Conservation (phyloP, 1,140 invertebrate genomes). For the Cardiocondyla obscurior region DNA sequence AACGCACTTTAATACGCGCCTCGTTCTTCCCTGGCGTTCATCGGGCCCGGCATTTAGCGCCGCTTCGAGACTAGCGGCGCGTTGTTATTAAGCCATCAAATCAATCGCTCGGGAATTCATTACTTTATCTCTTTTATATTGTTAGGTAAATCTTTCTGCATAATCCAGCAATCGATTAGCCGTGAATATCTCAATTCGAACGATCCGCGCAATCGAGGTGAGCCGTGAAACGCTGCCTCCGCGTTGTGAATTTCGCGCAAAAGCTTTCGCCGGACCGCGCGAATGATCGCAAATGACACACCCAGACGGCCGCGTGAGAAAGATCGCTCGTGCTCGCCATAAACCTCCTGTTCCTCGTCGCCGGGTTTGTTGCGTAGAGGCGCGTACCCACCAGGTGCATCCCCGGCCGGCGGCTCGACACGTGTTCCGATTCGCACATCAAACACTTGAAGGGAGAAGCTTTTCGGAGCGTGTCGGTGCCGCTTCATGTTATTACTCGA, state of each 20-base stretch:
- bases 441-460: constrained; percentile 52
- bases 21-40: constrained; percentile 11
- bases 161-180: constrained; percentile 1
- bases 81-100: constrained; percentile 37
- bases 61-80: neutral
- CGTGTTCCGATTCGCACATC: constrained; percentile 75
- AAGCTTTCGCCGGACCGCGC: neutral
- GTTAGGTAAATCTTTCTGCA: neutral
- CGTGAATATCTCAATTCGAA: neutral
- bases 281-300: constrained; percentile 22
- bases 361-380: constrained; percentile 70
- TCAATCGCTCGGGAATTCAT: neutral
- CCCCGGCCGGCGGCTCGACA: constrained; percentile 61
- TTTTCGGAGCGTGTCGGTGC: neutral
- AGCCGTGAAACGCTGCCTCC: neutral
- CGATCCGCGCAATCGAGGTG: constrained; percentile 4
- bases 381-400: constrained; percentile 72
- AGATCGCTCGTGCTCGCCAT: constrained; percentile 64
- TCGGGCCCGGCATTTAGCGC: constrained; percentile 23
- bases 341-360: constrained; percentile 48
- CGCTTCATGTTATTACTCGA: constrained; percentile 9
- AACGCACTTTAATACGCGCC: constrained; percentile 28
- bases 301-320: constrained; percentile 64
- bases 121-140: neutral
- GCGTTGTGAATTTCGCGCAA: constrained; percentile 30